Evolutionary conservation across 2,888 invertebrate species (phyloP), one percentile per base, ranked within the genome.

Genomic region (Noctua janthina): DNA sequence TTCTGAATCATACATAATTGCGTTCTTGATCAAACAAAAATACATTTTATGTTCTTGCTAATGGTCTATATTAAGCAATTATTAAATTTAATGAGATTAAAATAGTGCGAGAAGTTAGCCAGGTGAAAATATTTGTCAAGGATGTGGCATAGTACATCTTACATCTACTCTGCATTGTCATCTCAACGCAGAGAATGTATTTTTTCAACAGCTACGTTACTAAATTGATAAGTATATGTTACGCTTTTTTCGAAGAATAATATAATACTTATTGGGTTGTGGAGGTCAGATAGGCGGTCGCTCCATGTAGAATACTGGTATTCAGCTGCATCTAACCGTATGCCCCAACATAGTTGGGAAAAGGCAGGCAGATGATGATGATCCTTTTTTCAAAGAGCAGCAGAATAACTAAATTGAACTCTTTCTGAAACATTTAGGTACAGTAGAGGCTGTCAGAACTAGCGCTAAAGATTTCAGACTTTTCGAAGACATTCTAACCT

Each of bases 1-100:
- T 77, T 77, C 66, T 66, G 68, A 68, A n/a, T 68, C 73, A 35
- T 49, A 68, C 49, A 8, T 74, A 69, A 64, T 51, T 77, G 29
- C 51, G 23, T 43, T 77, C 23, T 77, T 51, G 49, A 69, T 74
- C 39, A 69, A 62, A 46, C 39, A 29, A 76, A 76, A n/a, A 62
- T 20, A 20, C 1, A 7, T 29, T 77, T 49, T 62, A 75, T 59
- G 35, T 62, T 20, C 76, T 62, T 76, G 59, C 20, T n/a, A 59
- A 49, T 74, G 23, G 23, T 46, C 46, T 35, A 2, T 8, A 35
- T 17, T 59, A 17, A 13, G 17, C 23, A 29, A 17, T 62, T 15
- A 39, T 43, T 35, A 5, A 29, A 13, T 46, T 73, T 23, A 62
- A 13, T 8, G n/a, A n/a, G 62, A 17, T 23, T 35, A 35, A 35